These are phyloP conservation scores for Linepithema humile DNA, from an alignment of 1,140 invertebrate species.

Conservation along the genomic window DNA sequence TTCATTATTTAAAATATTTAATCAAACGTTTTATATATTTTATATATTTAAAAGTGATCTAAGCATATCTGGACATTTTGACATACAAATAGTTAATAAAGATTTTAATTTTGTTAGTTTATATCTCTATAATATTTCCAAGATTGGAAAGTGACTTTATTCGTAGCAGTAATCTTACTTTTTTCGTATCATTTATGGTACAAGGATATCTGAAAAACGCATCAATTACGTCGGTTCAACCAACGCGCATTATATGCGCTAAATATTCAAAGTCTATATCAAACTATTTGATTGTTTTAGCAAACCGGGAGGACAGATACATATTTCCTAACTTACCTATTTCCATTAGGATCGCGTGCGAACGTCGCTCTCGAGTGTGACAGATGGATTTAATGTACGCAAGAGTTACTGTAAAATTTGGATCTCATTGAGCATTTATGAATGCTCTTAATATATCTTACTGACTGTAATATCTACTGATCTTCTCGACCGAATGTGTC, in stretches of 20 bases:
- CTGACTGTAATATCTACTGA: neutral
- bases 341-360: neutral
- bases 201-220: neutral
- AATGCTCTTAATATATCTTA: slow-evolving; percentile 14
- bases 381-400: neutral
- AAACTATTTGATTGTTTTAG: neutral
- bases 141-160: neutral
- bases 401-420: neutral
- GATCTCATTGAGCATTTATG: neutral
- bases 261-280: neutral
- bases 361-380: neutral
- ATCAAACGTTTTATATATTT: neutral
- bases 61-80: no score
- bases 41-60: neutral
- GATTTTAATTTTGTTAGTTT: neutral
- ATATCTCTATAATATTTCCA: neutral
- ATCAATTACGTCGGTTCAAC: slow-evolving; percentile 7
- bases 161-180: neutral
- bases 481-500: neutral
- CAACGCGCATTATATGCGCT: neutral
- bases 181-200: neutral
- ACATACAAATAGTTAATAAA: no score
- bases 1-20: no score
- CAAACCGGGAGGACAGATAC: neutral
- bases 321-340: neutral